Evolutionary conservation across 2,888 invertebrate genomes (phyloP).

Genomic region (Scaeva pyrastri): DNA sequence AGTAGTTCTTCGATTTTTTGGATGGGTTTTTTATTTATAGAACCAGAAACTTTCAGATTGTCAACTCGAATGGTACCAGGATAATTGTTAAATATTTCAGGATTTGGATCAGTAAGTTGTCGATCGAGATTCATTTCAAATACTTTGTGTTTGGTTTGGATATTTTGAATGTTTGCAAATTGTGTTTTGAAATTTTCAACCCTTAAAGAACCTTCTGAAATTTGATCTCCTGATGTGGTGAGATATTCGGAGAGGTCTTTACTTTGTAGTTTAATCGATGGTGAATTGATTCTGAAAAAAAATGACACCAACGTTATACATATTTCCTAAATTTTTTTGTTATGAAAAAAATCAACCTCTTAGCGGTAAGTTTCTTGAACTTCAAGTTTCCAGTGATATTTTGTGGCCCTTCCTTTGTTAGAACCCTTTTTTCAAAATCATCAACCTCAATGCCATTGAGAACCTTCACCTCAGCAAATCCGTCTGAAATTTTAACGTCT

Average conservation of each 20-base stretch:
- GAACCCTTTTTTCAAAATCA: conserved; percentile 82
- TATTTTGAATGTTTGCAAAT: conserved; percentile 75
- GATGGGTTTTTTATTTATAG: conserved; percentile 78
- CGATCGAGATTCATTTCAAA: conserved; percentile 76
- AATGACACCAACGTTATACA: background rate
- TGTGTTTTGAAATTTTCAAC: conserved; percentile 76
- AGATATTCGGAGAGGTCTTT: conserved; percentile 75
- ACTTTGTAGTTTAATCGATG: conserved; percentile 72
- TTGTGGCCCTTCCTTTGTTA: conserved; percentile 84
- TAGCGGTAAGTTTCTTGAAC: conserved; percentile 80
- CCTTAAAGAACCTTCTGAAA: conserved; percentile 76
- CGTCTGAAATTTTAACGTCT: conserved; percentile 83
- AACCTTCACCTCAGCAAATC: conserved; percentile 82
- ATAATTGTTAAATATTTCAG: conserved; percentile 78
- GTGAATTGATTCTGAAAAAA: conserved; percentile 48
- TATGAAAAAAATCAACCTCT: conserved; percentile 72
- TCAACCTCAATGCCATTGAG: conserved; percentile 84
- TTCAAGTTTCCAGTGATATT: conserved; percentile 83
- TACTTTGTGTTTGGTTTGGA: conserved; percentile 79
- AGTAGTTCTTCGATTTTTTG: conserved; percentile 79
- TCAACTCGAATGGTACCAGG: conserved; percentile 81
- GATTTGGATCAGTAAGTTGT: conserved; percentile 67
- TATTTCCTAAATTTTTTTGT: background rate
- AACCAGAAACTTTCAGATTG: conserved; percentile 80
- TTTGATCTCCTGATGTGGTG: conserved; percentile 77